Conservation (phyloP, 2,888 invertebrate genomes). For the Camponotus fellah region DNA sequence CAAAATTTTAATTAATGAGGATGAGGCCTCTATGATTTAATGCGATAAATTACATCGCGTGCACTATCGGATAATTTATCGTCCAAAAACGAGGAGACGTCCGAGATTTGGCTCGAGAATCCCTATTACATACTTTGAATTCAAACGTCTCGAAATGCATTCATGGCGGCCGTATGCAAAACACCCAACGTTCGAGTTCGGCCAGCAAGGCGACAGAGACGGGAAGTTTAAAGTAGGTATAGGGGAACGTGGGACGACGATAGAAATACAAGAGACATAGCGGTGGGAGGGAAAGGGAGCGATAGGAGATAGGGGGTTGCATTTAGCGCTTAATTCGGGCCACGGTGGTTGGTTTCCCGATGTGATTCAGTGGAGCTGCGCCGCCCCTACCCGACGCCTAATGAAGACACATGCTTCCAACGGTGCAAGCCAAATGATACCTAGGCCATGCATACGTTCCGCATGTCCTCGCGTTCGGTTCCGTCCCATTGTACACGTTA, state of each 20-base stretch:
- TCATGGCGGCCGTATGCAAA: constrained; percentile 81
- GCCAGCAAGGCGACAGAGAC: constrained; percentile 62
- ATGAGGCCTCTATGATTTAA: neutral
- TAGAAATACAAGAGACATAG: constrained; percentile 51
- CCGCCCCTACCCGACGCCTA: constrained; percentile 78
- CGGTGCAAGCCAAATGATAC: constrained; percentile 80
- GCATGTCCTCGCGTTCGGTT: constrained; percentile 77
- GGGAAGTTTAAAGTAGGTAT: constrained; percentile 73
- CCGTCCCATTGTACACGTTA: constrained; percentile 78
- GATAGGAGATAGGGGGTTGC: constrained; percentile 69
- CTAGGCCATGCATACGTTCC: constrained; percentile 78
- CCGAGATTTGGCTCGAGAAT: constrained; percentile 60
- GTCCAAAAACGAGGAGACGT: constrained; percentile 62
- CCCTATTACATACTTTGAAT: constrained; percentile 73
- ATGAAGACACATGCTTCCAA: constrained; percentile 82
- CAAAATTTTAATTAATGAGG: neutral
- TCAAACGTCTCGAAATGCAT: constrained; percentile 76
- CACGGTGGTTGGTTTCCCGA: constrained; percentile 79
- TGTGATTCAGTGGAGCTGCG: constrained; percentile 80
- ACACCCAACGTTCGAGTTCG: constrained; percentile 72
- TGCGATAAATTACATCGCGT: constrained; percentile 9
- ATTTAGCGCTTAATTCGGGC: constrained; percentile 82
- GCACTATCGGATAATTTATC: constrained; percentile 28
- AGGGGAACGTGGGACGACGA: constrained; percentile 28
- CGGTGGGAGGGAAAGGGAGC: constrained; percentile 30